Percentiles rank a stretch among this genome's conserved stretches.
Conservation (phyloP, 2,113 vertebrate genomes). For the Alexandromys fortis region DNA sequence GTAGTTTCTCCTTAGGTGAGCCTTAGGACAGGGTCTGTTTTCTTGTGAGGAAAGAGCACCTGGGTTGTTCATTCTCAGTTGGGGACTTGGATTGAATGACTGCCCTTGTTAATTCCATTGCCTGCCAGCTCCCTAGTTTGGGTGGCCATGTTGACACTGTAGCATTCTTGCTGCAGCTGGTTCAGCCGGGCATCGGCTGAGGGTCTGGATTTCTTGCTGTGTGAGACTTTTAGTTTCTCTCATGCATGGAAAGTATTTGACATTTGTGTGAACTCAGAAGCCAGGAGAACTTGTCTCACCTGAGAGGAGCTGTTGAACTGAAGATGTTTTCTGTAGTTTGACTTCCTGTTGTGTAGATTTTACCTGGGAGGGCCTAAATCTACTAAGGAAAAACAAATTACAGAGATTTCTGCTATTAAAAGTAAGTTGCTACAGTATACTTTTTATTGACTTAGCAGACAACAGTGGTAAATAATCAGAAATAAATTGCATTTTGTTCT, state of each 20-base stretch:
- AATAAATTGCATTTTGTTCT: slow-evolving; percentile 22
- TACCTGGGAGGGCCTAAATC: slow-evolving; percentile 62
- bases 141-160: slow-evolving; percentile 64
- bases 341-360: slow-evolving; percentile 55
- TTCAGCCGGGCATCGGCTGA: slow-evolving; percentile 55
- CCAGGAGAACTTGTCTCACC: slow-evolving; percentile 73
- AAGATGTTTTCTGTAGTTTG: slow-evolving; percentile 41
- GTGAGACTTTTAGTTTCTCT: slow-evolving; percentile 69
- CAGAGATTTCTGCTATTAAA: slow-evolving; percentile 33
- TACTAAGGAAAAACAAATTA: slow-evolving; percentile 62
- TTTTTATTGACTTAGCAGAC: slow-evolving; percentile 47
- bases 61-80: not conserved
- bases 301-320: slow-evolving; percentile 53
- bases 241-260: slow-evolving; percentile 71
- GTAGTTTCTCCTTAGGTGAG: not conserved
- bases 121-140: slow-evolving; percentile 34
- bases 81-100: slow-evolving; percentile 39
- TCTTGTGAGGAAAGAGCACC: not conserved
- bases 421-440: slow-evolving; percentile 15
- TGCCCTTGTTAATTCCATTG: slow-evolving; percentile 52
- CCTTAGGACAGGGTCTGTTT: slow-evolving; percentile 38
- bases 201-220: slow-evolving; percentile 66
- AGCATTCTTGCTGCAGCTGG: slow-evolving; percentile 38
- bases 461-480: slow-evolving; percentile 33
- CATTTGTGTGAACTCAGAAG: slow-evolving; percentile 64